Percentiles rank a stretch among this genome's conserved stretches.
These are phyloP conservation scores for Sebastes kiyomatsui DNA, from an alignment of 2,797 vertebrate genomes.

Conservation along the genomic window DNA sequence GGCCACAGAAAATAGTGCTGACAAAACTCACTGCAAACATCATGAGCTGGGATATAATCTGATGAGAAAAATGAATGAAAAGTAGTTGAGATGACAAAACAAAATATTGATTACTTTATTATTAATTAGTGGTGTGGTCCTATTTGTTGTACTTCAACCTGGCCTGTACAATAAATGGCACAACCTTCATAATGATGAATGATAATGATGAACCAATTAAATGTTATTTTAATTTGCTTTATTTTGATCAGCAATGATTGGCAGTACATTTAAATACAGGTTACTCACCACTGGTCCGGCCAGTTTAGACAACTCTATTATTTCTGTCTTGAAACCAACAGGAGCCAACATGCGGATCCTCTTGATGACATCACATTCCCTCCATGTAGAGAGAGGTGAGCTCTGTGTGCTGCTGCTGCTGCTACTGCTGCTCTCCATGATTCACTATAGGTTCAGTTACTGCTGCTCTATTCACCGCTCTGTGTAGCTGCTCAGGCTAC, in stretches of 20 bases:
- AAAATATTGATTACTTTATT: background rate
- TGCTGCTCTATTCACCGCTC: background rate
- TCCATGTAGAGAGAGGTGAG: background rate
- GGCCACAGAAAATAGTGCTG: slow-evolving; percentile 91
- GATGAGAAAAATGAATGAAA: background rate
- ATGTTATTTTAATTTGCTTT: background rate
- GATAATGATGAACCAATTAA: background rate
- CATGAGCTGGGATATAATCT: slow-evolving; percentile 86
- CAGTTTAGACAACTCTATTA: slow-evolving; percentile 54
- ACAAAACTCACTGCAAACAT: slow-evolving; percentile 80
- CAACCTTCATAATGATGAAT: background rate
- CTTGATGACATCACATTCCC: background rate
- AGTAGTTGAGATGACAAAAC: background rate
- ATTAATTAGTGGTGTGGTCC: background rate
- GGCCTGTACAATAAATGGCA: background rate
- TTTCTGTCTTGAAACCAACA: slow-evolving; percentile 64
- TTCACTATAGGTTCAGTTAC: background rate
- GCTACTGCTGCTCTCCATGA: slow-evolving; percentile 14
- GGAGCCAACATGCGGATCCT: slow-evolving; percentile 48
- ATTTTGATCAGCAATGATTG: background rate
- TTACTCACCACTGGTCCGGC: slow-evolving; percentile 77
- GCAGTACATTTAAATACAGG: background rate
- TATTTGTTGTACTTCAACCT: background rate
- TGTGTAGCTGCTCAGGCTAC: rapidly evolving
- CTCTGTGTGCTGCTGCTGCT: background rate